A percentile compares a stretch with the other conserved stretches of the same genome.
Conservation (phyloP, 1,140 invertebrate species). For the Leptonema lineaticorne region DNA sequence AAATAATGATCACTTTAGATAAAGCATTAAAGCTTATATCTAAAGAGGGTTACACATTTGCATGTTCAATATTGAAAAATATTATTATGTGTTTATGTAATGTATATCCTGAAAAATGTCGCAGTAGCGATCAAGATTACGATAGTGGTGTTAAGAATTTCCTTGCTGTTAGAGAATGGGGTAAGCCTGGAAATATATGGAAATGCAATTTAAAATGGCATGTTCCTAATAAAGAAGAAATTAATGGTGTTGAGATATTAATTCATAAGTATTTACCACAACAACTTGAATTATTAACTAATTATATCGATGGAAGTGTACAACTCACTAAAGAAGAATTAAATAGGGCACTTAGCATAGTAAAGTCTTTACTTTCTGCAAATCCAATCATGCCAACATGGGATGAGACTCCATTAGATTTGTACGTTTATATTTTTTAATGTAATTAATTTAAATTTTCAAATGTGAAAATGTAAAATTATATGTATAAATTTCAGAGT, state of each 20-base stretch:
- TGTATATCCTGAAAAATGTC: constrained; percentile 65
- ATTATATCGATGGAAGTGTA: constrained; percentile 52
- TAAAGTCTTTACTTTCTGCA: constrained; percentile 58
- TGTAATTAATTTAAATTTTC: not conserved
- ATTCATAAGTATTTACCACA: constrained; percentile 64
- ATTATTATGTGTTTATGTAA: constrained; percentile 47
- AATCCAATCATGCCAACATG: constrained; percentile 62
- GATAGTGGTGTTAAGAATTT: constrained; percentile 68
- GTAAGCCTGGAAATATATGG: constrained; percentile 64
- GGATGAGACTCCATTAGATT: constrained; percentile 57
- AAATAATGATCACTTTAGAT: constrained; percentile 63
- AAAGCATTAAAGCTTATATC: constrained; percentile 64
- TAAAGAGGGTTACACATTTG: constrained; percentile 60
- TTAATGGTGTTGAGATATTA: constrained; percentile 64
- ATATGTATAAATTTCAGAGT: constrained; percentile 34
- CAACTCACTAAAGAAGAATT: constrained; percentile 49
- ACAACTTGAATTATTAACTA: constrained; percentile 57
- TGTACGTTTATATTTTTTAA: constrained; percentile 55
- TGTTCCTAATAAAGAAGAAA: constrained; percentile 69
- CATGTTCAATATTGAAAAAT: constrained; percentile 53
- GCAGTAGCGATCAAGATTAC: constrained; percentile 62
- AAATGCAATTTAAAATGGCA: constrained; percentile 76
- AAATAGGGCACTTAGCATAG: constrained; percentile 48
- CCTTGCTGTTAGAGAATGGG: constrained; percentile 84
- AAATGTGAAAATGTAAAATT: not conserved